Conservation (phyloP, 2,888 invertebrate genomes). For the Amphiduros pacificus region DNA sequence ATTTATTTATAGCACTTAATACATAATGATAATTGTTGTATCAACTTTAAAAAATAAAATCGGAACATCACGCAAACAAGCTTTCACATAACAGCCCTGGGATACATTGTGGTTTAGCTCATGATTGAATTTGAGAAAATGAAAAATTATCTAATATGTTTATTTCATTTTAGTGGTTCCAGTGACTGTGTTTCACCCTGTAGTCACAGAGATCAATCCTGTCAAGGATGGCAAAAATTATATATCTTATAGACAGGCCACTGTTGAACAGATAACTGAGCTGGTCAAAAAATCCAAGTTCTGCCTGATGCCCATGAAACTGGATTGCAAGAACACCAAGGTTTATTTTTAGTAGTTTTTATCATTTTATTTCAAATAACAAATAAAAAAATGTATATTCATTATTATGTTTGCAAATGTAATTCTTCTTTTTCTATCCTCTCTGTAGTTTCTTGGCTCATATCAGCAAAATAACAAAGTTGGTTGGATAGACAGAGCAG, state of each 20-base stretch:
- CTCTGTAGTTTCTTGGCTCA: no score
- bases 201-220: not conserved
- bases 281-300: slow-evolving; percentile 35
- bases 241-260: slow-evolving; percentile 21
- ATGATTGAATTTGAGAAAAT: no score
- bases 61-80: no score
- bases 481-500: no score
- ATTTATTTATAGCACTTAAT: no score
- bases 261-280: slow-evolving; percentile 33
- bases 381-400: not conserved
- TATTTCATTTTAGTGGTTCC: not conserved
- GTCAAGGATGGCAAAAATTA: not conserved
- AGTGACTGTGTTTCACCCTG: not conserved
- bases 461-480: no score
- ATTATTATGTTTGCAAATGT: not conserved
- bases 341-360: slow-evolving; percentile 25
- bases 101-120: no score
- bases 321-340: slow-evolving; percentile 36
- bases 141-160: not conserved
- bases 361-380: not conserved
- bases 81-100: no score
- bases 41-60: no score
- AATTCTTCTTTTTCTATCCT: no score
- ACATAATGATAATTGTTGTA: no score
- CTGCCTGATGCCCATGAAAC: slow-evolving; percentile 36